Conservation (phyloP, 2,888 invertebrate genomes). For the Eupithecia subumbrata region DNA sequence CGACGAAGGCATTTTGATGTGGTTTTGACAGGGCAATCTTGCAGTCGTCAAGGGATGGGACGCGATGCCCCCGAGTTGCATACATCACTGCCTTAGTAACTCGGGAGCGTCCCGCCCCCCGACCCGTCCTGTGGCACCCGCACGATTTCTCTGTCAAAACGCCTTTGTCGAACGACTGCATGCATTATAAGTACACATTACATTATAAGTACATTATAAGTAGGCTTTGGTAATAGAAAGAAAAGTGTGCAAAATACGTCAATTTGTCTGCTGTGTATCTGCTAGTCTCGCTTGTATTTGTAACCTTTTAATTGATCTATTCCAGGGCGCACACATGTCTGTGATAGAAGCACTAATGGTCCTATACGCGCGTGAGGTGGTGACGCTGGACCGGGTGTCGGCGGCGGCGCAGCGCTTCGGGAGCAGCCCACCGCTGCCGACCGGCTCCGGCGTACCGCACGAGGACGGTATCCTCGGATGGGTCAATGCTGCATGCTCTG, state of each 20-base stretch:
- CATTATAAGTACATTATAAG: too few relatives aligned
- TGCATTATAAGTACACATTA: too few relatives aligned
- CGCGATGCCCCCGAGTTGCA: too few relatives aligned
- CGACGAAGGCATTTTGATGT: too few relatives aligned
- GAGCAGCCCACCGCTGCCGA: slow-evolving; percentile 70
- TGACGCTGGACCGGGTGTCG: slow-evolving; percentile 93
- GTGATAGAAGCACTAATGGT: slow-evolving; percentile 98
- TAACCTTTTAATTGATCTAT: not conserved
- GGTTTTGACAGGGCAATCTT: too few relatives aligned
- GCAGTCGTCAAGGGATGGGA: too few relatives aligned
- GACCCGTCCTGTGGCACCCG: too few relatives aligned
- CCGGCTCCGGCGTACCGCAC: slow-evolving; percentile 83
- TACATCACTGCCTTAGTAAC: too few relatives aligned
- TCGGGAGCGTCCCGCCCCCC: too few relatives aligned
- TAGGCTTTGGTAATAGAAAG: not conserved
- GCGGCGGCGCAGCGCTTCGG: slow-evolving; percentile 93
- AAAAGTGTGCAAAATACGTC: not conserved
- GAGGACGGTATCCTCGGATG: slow-evolving; percentile 94
- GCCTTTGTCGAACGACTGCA: too few relatives aligned
- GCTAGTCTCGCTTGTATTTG: not conserved
- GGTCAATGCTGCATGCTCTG: slow-evolving; percentile 94
- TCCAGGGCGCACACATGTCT: slow-evolving; percentile 97
- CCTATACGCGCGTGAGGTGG: slow-evolving; percentile 96
- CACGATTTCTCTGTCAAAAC: too few relatives aligned
- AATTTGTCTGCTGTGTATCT: not conserved